Evolutionary conservation across 2,113 vertebrate genomes (phyloP).

Genomic region (Tiliqua scincoides): DNA sequence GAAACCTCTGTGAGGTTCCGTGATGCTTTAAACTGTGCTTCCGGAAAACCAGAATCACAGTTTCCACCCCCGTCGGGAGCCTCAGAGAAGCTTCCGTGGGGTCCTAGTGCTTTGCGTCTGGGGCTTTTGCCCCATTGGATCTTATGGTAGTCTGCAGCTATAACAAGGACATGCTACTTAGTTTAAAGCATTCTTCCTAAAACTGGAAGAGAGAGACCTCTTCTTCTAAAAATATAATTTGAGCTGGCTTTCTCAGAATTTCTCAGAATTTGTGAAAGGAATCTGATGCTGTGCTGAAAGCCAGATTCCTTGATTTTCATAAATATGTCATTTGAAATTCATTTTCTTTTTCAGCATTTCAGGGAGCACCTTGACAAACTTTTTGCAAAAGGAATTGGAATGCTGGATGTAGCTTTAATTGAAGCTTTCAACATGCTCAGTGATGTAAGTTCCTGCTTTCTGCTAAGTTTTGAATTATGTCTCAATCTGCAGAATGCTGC

Average conservation of each 20-base stretch:
- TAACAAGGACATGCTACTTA: neutral
- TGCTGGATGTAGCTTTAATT: conserved; percentile 93
- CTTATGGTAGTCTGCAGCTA: too few species aligned
- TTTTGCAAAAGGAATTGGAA: conserved; percentile 94
- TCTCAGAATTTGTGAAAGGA: neutral
- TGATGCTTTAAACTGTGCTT: too few species aligned
- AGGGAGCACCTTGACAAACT: conserved; percentile 94
- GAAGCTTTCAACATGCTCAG: conserved; percentile 94
- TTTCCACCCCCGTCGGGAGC: too few species aligned
- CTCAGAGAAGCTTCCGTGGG: too few species aligned
- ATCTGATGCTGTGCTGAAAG: neutral
- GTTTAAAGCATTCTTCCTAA: neutral
- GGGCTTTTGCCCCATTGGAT: too few species aligned
- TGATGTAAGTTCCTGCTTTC: conserved; percentile 82
- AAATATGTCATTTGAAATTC: neutral
- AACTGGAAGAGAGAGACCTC: neutral
- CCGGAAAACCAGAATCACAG: too few species aligned
- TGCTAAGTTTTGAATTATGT: neutral
- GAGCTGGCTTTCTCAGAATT: neutral
- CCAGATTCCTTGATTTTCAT: neutral
- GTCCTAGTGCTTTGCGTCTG: too few species aligned
- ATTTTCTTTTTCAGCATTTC: conserved; percentile 84
- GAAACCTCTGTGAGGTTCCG: too few species aligned
- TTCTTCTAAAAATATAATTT: neutral
- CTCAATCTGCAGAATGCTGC: neutral